Evolutionary conservation across 2,888 invertebrate species (phyloP), one percentile per base, ranked within the genome.

Genomic region (Rhingia campestris): DNA sequence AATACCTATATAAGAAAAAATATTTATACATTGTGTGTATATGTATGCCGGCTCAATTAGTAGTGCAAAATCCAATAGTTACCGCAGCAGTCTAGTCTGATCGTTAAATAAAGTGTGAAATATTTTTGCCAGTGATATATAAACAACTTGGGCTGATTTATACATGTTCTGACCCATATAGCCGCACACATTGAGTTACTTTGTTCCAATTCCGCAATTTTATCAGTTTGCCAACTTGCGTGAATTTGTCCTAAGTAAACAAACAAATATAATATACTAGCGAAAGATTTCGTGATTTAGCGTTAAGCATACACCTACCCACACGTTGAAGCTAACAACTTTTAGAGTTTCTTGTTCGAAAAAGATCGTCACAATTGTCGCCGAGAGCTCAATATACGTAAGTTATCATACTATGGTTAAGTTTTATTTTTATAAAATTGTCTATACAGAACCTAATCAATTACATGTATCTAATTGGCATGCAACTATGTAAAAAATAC

Each of bases 371-470:
- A 77, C 82, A 79, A 79, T 79, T 82, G 82, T 82, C 67, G 79
- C 72, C 47, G 67, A 82, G 54, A 79, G 73, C 63, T 82, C 79
- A 69, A 82, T 74, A 73, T 82, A 82, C 79, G 82, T 82, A 79
- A 82, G 82, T 82, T 69, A 47, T 35, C 66, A 51, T 49, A 47
- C 4, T 53, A 54, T 47, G 43, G 59, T 66, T 37, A 82, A 49
- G 70, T 43, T 66, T 47, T 22, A 22, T 22, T 22, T 22, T 22
- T 22, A 56, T 66, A 56, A 61, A 74, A 59, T 59, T 53, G 58
- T 22, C 33, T 67, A 67, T 32, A 67, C 45, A 14, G 76, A 56
- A 35, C 33, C 47, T 41, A 61, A 70, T 70, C 56, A 56, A 63
- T 47, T 63, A 41, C 32, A n/a, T 33, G 41, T 43, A 56, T 43